Conservation (phyloP, 2,888 invertebrate genomes). For the Heliconius aoede region DNA sequence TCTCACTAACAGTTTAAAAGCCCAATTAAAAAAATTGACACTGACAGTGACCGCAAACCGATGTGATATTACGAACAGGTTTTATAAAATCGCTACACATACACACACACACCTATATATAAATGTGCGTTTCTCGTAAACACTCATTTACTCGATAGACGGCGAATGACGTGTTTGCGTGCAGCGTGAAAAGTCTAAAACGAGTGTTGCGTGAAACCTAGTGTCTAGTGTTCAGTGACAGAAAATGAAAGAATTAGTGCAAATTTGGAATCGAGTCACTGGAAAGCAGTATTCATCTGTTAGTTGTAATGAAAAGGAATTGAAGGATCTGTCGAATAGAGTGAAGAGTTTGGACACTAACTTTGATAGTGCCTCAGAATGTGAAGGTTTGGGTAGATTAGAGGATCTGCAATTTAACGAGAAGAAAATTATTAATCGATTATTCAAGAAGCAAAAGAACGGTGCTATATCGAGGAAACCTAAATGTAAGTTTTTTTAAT, state of each 20-base stretch:
- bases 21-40: background rate
- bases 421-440: conserved; percentile 69
- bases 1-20: background rate
- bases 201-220: conserved; percentile 19
- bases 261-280: conserved; percentile 83
- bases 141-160: conserved; percentile 17
- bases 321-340: conserved; percentile 66
- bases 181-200: conserved; percentile 38
- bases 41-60: conserved; percentile 14
- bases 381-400: conserved; percentile 68
- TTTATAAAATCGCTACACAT: background rate
- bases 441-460: conserved; percentile 67
- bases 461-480: conserved; percentile 69
- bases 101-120: background rate
- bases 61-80: conserved; percentile 5
- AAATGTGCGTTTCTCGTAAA: conserved; percentile 5
- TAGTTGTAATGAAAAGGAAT: conserved; percentile 67
- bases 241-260: conserved; percentile 85
- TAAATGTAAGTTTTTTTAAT: conserved; percentile 65
- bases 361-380: conserved; percentile 69
- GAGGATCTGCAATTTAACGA: conserved; percentile 71
- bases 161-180: conserved; percentile 21
- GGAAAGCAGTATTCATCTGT: conserved; percentile 83
- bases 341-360: conserved; percentile 65
- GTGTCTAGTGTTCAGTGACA: conserved; percentile 5